Evolutionary conservation across 2,888 invertebrate species (phyloP), one percentile per base, ranked within the genome.

Genomic region (Homarus gammarus): DNA sequence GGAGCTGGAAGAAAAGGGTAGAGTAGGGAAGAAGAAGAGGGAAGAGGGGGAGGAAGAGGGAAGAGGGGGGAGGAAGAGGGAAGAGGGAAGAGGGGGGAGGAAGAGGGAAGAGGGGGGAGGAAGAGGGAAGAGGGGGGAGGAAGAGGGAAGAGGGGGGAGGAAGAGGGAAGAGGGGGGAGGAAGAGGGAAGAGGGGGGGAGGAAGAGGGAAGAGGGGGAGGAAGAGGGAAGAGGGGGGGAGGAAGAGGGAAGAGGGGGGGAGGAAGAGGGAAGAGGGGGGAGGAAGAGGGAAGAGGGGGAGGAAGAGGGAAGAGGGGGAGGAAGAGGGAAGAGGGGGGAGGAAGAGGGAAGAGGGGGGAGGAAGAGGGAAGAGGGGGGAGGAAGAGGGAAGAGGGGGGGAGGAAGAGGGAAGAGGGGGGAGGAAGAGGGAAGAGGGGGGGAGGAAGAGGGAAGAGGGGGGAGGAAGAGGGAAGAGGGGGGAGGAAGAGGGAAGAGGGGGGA

Each of bases 211-310:
- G 77, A 40, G 22, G 38, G 44, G 31, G 22, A 40, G 44, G n/a
- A n/a, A 36, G 8, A 36, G 40, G 31, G 40, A 75, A 40, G n/a
- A 36, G 38, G n/a, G 75, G n/a, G 75, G n/a, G 38, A 8, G 38
- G 36, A n/a, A 36, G 6, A n/a, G 38, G 12, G 75, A 40, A 75
- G 31, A 31, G 33, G 75, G 31, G 36, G 40, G 33, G 75, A 36
- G 75, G 40, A 36, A 75, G 33, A 31, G 75, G 10, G 36, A 33
- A 33, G 31, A 33, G 33, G 36, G n/a, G 75, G n/a, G n/a, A n/a
- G n/a, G n/a, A 36, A 31, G 31, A 75, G 75, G 75, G 10, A n/a
- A 33, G n/a, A 75, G 75, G 31, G 75, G 75, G 33, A 31, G 15
- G 33, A 31, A n/a, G 36, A n/a, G n/a, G 40, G 12, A 40, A 38